Evolutionary conservation across 2,888 invertebrate genomes (phyloP).

Genomic region (Girardia tigrina): DNA sequence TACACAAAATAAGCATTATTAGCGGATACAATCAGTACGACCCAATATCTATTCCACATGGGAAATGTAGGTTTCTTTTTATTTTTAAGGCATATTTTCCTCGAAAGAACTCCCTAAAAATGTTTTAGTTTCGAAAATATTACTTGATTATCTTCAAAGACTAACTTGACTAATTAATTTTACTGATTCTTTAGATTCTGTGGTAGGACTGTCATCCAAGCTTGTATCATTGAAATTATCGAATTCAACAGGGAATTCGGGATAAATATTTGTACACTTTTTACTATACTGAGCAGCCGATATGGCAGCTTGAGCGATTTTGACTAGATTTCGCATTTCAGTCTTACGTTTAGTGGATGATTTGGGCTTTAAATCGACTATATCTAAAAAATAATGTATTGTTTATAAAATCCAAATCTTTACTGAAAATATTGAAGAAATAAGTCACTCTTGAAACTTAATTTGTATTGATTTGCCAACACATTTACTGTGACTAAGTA

Average conservation of each 20-base stretch:
- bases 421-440: too few relatives aligned
- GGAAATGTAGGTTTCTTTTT: not conserved
- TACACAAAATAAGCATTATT: not conserved
- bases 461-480: too few relatives aligned
- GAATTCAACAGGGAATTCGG: not conserved
- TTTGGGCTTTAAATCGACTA: not conserved
- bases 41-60: not conserved
- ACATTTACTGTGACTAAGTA: too few relatives aligned
- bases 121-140: too few relatives aligned
- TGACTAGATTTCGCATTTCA: not conserved
- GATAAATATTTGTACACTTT: not conserved
- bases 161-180: not conserved
- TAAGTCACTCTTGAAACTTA: too few relatives aligned
- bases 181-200: not conserved
- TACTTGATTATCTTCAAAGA: too few relatives aligned
- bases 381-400: not conserved
- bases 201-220: not conserved
- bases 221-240: conserved; percentile 8
- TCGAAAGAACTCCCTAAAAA: conserved; percentile 2
- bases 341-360: not conserved
- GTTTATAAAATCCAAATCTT: too few relatives aligned
- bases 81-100: conserved; percentile 9
- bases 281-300: not conserved
- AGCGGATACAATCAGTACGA: not conserved
- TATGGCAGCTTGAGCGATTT: not conserved